Percentiles rank a stretch among this genome's conserved stretches.
These are phyloP conservation scores for Phaedon cochleariae DNA, from an alignment of 2,888 invertebrate genomes.

Conservation along the genomic window DNA sequence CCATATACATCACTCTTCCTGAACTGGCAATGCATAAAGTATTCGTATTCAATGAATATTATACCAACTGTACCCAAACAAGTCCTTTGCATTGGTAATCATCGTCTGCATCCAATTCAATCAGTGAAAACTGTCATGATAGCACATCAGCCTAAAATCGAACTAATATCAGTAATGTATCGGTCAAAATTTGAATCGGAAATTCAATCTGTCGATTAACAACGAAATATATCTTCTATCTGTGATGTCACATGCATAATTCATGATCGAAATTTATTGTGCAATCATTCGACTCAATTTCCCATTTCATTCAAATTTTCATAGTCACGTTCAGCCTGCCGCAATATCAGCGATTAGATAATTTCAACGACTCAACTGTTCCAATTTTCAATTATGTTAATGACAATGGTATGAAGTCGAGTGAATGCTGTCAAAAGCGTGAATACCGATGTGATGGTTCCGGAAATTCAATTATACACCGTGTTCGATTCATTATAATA, in stretches of 20 bases:
- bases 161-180: neutral
- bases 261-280: neutral
- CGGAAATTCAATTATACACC: neutral
- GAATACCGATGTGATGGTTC: neutral
- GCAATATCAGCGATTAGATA: neutral
- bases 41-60: too few relatives aligned
- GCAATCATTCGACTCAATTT: neutral
- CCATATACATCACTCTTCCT: too few relatives aligned
- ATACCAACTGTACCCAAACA: too few relatives aligned
- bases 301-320: neutral
- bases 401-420: neutral
- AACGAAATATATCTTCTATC: neutral
- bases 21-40: too few relatives aligned
- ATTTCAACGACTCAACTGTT: neutral
- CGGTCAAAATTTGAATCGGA: neutral
- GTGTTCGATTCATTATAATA: neutral
- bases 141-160: neutral
- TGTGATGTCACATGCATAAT: neutral
- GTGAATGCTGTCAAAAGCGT: neutral
- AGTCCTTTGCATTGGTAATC: too few relatives aligned
- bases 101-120: too few relatives aligned
- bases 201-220: neutral
- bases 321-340: neutral
- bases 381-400: conserved; percentile 1
- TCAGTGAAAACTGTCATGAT: too few relatives aligned